These are phyloP conservation scores for Spea multiplicata DNA, from an alignment of 2,113 vertebrate genomes.

Conservation along the genomic window DNA sequence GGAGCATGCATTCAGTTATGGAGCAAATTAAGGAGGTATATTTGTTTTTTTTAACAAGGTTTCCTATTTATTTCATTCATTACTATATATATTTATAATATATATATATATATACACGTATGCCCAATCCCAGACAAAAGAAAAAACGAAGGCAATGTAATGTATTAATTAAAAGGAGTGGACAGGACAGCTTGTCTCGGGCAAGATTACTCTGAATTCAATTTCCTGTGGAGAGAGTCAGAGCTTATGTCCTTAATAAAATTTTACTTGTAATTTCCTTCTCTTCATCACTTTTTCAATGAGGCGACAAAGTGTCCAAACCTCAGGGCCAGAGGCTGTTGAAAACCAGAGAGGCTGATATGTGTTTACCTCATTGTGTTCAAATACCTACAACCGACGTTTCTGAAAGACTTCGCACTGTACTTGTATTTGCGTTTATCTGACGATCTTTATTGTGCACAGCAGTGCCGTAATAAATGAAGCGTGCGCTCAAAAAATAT, in stretches of 20 bases:
- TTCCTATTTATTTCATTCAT: not conserved
- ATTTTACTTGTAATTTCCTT: constrained; percentile 46
- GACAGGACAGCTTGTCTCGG: constrained; percentile 11
- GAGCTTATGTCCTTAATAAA: constrained; percentile 47
- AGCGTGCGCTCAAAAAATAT: too few species aligned
- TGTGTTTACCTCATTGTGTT: not conserved
- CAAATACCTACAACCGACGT: not conserved
- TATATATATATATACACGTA: not conserved
- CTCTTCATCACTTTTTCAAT: constrained; percentile 21
- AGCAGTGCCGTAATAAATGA: too few species aligned
- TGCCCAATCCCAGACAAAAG: not conserved
- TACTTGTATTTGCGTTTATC: too few species aligned
- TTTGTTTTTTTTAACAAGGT: not conserved
- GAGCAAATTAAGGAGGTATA: not conserved
- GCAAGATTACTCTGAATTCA: constrained; percentile 31
- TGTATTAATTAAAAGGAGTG: constrained; percentile 4
- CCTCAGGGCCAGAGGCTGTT: constrained; percentile 16
- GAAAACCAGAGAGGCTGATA: not conserved
- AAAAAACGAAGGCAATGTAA: not conserved
- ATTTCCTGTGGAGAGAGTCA: constrained; percentile 41
- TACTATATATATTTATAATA: not conserved
- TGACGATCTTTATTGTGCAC: too few species aligned
- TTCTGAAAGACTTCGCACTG: too few species aligned
- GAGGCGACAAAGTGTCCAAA: constrained; percentile 22
- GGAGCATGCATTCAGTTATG: not conserved